A percentile compares a stretch with the other conserved stretches of the same genome.
Evolutionary conservation across 1,140 invertebrate genomes (phyloP).

Genomic region (Macrosteles quadrilineatus): DNA sequence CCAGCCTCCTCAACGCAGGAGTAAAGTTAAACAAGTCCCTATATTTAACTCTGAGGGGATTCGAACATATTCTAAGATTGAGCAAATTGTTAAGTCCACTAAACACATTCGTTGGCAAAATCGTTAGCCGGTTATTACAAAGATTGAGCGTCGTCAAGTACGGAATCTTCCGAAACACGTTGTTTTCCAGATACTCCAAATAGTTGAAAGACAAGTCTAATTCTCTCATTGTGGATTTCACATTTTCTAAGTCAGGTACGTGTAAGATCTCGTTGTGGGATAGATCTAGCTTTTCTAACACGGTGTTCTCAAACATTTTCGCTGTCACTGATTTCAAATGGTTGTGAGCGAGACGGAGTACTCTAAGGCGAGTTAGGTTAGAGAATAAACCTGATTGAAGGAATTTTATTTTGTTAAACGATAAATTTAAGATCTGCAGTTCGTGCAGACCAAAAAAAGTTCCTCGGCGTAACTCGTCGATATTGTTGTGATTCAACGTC

Average conservation of each 20-base stretch:
- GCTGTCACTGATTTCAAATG: conserved; percentile 71
- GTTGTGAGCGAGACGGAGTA: conserved; percentile 76
- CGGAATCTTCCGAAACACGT: conserved; percentile 79
- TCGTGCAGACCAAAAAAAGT: conserved; percentile 71
- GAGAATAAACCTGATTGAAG: conserved; percentile 78
- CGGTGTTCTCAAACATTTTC: conserved; percentile 78
- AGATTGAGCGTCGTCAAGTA: conserved; percentile 77
- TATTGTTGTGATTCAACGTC: conserved; percentile 71
- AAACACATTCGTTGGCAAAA: conserved; percentile 87
- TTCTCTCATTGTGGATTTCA: conserved; percentile 71
- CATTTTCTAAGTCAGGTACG: conserved; percentile 71
- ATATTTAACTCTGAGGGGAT: conserved; percentile 81
- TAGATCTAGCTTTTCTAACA: conserved; percentile 77
- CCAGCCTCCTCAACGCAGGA: conserved; percentile 75
- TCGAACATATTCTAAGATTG: conserved; percentile 76
- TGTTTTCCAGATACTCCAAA: conserved; percentile 84
- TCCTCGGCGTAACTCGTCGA: conserved; percentile 67
- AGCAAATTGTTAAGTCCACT: conserved; percentile 75
- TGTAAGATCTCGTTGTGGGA: conserved; percentile 75
- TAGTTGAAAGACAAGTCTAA: conserved; percentile 78
- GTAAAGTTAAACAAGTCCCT: conserved; percentile 87
- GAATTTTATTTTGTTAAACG: conserved; percentile 72
- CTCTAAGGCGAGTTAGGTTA: conserved; percentile 71
- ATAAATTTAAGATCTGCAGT: conserved; percentile 79
- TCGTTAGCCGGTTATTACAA: conserved; percentile 77